These are phyloP conservation scores for Forbesichthys papilliferus DNA, from an alignment of 2,113 vertebrate genomes.

Conservation along the genomic window DNA sequence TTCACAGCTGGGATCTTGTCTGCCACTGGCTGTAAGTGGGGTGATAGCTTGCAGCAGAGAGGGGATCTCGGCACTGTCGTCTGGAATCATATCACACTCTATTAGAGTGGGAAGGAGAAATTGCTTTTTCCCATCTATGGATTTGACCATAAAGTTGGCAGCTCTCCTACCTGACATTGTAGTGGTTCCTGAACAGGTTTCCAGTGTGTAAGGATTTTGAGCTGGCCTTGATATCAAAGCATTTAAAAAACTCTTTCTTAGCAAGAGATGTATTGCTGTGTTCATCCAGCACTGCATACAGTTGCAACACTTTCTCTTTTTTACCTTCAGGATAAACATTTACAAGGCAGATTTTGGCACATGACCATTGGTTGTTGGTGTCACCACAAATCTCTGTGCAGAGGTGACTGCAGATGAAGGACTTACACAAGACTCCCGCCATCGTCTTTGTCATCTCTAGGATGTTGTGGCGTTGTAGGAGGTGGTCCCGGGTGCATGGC, in stretches of 20 bases:
- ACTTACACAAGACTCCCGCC: neutral
- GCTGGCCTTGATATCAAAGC: neutral
- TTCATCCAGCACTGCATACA: slow-evolving; percentile 9
- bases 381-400: slow-evolving; percentile 25
- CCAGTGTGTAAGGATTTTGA: neutral
- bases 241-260: slow-evolving; percentile 14
- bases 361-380: neutral
- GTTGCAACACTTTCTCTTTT: slow-evolving; percentile 8
- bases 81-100: slow-evolving; percentile 30
- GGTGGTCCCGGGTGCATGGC: slow-evolving; percentile 26
- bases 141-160: neutral
- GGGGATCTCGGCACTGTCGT: slow-evolving; percentile 19
- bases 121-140: neutral
- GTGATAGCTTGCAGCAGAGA: slow-evolving; percentile 1
- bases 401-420: neutral
- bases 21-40: neutral
- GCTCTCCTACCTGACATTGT: slow-evolving; percentile 4
- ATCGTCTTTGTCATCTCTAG: neutral
- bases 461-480: neutral
- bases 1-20: neutral
- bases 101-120: slow-evolving; percentile 2
- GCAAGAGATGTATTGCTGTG: slow-evolving; percentile 20
- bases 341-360: slow-evolving; percentile 26
- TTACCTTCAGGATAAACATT: neutral
- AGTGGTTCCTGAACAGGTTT: slow-evolving; percentile 7